Conservation (phyloP, 2,797 vertebrate species). For the Aselliscus stoliczkanus region DNA sequence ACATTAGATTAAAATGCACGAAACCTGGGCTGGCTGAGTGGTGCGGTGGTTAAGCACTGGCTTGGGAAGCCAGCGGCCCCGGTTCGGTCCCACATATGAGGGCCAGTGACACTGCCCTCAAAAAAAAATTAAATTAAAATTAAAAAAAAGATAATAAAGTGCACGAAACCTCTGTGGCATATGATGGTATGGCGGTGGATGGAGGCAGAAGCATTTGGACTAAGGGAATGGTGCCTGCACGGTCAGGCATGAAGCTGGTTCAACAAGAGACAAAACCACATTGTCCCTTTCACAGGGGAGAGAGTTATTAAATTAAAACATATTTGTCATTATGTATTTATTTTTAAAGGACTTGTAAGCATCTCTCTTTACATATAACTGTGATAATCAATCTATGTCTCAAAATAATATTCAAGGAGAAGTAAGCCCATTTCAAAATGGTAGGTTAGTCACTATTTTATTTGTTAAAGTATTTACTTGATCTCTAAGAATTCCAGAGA, state of each 20-base stretch:
- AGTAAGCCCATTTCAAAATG: neutral
- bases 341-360: neutral
- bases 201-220: neutral
- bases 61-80: too few relatives aligned
- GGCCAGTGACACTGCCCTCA: too few relatives aligned
- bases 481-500: neutral
- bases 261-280: neutral
- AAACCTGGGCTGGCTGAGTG: too few relatives aligned
- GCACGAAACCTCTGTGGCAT: neutral
- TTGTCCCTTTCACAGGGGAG: neutral
- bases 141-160: too few relatives aligned
- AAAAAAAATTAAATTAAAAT: too few relatives aligned
- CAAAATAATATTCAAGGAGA: neutral
- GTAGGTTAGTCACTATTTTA: neutral
- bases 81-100: too few relatives aligned
- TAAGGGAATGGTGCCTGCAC: neutral
- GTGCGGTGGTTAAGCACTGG: too few relatives aligned
- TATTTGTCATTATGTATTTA: neutral
- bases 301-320: neutral
- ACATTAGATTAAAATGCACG: neutral
- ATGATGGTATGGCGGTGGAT: neutral
- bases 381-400: neutral
- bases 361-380: neutral
- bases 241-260: accelerated
- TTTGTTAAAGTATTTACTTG: neutral